Percentiles rank a stretch among this genome's conserved stretches.
phyloP scores from a whole-genome alignment of 2,888 invertebrate genomes.

The Strigamia transsilvanica region DNA sequence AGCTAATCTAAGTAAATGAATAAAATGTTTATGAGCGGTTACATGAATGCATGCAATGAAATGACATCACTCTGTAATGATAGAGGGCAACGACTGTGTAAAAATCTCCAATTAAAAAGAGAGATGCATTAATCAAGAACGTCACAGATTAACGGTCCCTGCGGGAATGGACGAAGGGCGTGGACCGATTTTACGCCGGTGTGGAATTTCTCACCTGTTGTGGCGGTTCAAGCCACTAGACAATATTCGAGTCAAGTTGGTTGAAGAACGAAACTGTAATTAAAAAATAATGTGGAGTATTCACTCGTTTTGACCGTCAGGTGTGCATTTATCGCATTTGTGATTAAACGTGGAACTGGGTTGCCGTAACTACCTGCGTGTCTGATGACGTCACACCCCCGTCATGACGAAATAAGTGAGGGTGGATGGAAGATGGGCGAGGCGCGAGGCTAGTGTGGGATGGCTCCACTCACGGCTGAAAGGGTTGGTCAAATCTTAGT shows the following conservation, averaged over 20 bases:
- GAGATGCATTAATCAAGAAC: not conserved
- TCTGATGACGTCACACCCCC: not conserved
- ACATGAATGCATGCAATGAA: not conserved
- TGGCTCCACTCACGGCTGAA: not conserved
- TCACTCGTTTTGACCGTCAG: not conserved
- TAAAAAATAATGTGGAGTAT: not conserved
- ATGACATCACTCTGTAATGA: conserved; percentile 7
- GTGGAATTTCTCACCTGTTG: conserved; percentile 20
- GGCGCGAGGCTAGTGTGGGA: conserved; percentile 29
- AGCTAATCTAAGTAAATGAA: conserved; percentile 18
- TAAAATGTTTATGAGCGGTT: not conserved
- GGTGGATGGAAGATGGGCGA: not conserved
- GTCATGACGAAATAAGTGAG: conserved; percentile 24
- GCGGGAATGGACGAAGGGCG: not conserved
- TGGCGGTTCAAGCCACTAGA: not conserved
- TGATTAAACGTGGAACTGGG: not conserved
- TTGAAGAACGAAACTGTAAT: not conserved
- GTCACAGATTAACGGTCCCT: conserved; percentile 7
- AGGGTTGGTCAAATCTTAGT: conserved; percentile 27
- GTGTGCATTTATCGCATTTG: not conserved
- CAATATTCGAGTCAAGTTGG: not conserved
- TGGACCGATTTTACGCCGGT: not conserved
- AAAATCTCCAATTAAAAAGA: not conserved
- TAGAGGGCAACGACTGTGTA: not conserved
- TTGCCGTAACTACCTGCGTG: conserved; percentile 33